phyloP scores from a whole-genome alignment of 2,113 vertebrate species.

The Potamarius usumacintae region DNA sequence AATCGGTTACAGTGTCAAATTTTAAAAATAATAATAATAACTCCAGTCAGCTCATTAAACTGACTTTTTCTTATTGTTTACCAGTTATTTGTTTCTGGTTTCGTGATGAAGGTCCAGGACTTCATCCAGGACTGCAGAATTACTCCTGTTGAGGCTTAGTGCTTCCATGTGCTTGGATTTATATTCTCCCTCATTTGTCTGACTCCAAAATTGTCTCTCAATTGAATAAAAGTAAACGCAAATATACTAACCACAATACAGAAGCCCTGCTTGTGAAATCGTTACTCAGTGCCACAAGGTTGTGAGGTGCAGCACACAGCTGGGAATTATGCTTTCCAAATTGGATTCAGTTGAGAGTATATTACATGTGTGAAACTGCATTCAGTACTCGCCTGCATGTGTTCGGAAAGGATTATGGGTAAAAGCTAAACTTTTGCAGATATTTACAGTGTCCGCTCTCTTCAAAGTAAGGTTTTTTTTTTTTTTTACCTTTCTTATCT shows the following conservation, averaged over 20 bases:
- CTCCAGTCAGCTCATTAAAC: conserved; percentile 5
- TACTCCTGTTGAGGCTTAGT: neutral
- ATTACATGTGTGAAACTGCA: neutral
- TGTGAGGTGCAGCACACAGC: neutral
- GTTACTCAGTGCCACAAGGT: neutral
- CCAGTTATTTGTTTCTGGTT: neutral
- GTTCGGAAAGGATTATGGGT: neutral
- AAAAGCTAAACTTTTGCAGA: neutral
- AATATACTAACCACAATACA: neutral
- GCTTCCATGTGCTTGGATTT: neutral
- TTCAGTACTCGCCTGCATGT: neutral
- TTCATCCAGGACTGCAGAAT: neutral
- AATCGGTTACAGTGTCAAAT: conserved; percentile 18
- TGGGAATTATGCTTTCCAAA: neutral
- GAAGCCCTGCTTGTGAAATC: neutral
- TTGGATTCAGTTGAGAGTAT: neutral
- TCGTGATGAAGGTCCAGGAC: neutral
- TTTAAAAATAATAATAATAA: neutral
- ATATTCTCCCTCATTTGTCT: neutral
- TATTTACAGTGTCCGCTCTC: neutral
- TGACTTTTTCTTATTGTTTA: conserved; percentile 5
- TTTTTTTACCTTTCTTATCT: neutral
- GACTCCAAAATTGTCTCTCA: neutral
- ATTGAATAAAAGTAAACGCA: neutral
- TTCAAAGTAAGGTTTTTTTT: neutral